These are phyloP conservation scores for Fratercula arctica DNA, from an alignment of 2,797 vertebrate species.

Conservation along the genomic window DNA sequence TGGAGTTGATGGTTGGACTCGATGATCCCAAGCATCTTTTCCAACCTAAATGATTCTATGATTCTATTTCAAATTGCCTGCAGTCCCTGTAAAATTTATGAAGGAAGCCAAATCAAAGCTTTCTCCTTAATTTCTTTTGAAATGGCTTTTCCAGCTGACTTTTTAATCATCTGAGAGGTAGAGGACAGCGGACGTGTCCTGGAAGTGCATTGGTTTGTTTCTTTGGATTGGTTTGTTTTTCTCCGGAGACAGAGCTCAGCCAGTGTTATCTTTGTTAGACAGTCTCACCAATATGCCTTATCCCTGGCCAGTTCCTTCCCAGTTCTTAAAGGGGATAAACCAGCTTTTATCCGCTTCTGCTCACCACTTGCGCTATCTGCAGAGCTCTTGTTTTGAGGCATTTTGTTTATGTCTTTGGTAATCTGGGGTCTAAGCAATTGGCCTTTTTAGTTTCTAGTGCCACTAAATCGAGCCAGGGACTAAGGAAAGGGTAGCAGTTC, in stretches of 20 bases:
- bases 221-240: background rate
- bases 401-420: slow-evolving; percentile 8
- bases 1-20: too few relatives aligned
- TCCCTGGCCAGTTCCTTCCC: background rate
- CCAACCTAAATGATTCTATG: too few relatives aligned
- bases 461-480: background rate
- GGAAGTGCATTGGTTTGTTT: background rate
- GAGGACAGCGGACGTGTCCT: background rate
- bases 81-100: background rate
- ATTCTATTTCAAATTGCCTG: background rate
- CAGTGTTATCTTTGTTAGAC: background rate
- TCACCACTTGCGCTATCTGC: background rate
- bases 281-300: background rate
- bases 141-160: background rate
- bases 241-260: background rate
- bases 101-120: background rate
- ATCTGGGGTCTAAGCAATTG: background rate
- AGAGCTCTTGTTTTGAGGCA: background rate
- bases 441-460: background rate
- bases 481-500: background rate
- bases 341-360: background rate
- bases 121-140: background rate
- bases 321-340: background rate
- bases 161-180: background rate
- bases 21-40: too few relatives aligned